These are phyloP conservation scores for Heliconius nattereri DNA, from an alignment of 1,140 invertebrate species.

Conservation along the genomic window DNA sequence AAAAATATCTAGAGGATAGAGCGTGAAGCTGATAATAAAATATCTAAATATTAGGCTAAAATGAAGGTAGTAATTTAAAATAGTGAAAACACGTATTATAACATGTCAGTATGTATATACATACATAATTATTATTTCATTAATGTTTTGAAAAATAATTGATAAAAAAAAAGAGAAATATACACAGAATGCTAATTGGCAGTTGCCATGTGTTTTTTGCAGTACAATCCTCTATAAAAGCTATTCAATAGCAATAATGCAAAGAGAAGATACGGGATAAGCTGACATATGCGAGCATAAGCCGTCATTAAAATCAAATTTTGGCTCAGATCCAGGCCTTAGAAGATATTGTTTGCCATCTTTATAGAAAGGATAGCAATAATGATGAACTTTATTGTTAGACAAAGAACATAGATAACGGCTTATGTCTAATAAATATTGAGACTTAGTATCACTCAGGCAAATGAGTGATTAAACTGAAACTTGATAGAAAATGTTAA, in stretches of 20 bases:
- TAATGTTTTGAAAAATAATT: not conserved
- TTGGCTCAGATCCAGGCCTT: slow-evolving; percentile 67
- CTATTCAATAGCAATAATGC: slow-evolving; percentile 47
- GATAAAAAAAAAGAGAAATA: slow-evolving; percentile 10
- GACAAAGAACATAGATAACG: slow-evolving; percentile 34
- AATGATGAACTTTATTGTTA: slow-evolving; percentile 46
- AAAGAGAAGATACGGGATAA: slow-evolving; percentile 60
- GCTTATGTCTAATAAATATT: slow-evolving; percentile 37
- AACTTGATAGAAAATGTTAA: not conserved
- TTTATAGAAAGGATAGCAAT: slow-evolving; percentile 62
- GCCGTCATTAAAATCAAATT: slow-evolving; percentile 78
- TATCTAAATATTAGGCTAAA: too few species aligned
- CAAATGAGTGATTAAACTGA: not conserved
- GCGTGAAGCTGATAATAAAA: too few species aligned
- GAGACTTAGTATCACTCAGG: slow-evolving; percentile 3
- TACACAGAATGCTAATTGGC: slow-evolving; percentile 30
- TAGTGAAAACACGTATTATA: too few species aligned
- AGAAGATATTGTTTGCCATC: slow-evolving; percentile 73
- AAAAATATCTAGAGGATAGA: too few species aligned
- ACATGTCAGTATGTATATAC: not conserved
- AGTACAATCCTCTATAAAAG: slow-evolving; percentile 25
- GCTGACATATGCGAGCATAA: slow-evolving; percentile 70
- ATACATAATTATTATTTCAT: not conserved
- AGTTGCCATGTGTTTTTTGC: slow-evolving; percentile 32
- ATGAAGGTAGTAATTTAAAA: too few species aligned